Evolutionary conservation across 2,797 vertebrate species (phyloP).

Genomic region (Cossypha caffra): DNA sequence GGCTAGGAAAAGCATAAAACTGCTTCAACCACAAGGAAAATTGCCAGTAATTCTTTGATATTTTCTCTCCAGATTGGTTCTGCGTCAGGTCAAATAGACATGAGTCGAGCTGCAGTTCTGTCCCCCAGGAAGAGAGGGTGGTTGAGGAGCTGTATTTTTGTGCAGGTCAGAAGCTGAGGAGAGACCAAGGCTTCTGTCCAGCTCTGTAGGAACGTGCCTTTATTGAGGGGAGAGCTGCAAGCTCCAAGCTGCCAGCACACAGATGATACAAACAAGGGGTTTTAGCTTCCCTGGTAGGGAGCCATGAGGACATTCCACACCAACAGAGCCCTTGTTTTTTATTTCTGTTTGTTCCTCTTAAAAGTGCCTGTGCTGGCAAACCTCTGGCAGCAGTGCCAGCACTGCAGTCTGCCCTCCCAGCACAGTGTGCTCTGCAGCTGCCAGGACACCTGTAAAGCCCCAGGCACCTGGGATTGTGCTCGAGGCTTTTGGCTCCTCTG

Average conservation of each 20-base stretch:
- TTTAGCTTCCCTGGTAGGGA: rapidly evolving
- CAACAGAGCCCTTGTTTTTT: neutral
- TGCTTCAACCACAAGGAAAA: neutral
- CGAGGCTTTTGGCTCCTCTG: neutral
- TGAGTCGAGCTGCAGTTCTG: neutral
- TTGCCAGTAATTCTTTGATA: neutral
- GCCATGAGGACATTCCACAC: neutral
- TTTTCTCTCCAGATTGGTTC: neutral
- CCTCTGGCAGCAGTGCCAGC: neutral
- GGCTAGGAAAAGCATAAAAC: neutral
- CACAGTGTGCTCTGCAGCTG: neutral
- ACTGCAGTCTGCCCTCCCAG: neutral
- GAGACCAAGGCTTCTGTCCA: neutral
- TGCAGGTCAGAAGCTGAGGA: neutral
- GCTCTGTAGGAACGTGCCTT: neutral
- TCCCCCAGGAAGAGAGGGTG: too few species aligned
- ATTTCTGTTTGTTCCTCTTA: neutral
- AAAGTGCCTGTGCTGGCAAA: neutral
- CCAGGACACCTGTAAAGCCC: neutral
- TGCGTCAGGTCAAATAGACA: neutral
- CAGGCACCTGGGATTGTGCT: neutral
- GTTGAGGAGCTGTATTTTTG: rapidly evolving
- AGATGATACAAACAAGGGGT: rapidly evolving
- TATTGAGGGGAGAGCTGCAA: neutral
- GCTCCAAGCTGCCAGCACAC: neutral